These are phyloP conservation scores for Diadema setosum DNA, from an alignment of 35 echinoderm and acorn worm genomes.

Conservation along the genomic window DNA sequence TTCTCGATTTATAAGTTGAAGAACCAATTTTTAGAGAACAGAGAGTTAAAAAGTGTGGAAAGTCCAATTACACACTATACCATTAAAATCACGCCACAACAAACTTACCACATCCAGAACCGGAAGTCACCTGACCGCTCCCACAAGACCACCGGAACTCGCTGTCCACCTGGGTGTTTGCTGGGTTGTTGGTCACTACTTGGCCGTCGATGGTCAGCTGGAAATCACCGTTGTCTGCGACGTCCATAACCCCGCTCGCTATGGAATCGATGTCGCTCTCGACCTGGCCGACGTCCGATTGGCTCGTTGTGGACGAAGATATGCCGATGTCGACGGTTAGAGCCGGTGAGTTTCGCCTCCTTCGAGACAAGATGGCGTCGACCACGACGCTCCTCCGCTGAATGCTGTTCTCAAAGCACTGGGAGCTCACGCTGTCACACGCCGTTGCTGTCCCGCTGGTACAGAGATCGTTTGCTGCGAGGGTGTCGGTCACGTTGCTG, in stretches of 20 bases:
- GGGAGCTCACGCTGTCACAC: not conserved
- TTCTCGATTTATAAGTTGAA: no score
- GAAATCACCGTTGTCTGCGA: not conserved
- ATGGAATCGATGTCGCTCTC: not conserved
- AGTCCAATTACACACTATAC: no score
- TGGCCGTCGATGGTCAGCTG: not conserved
- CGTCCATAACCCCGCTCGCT: not conserved
- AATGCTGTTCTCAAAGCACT: not conserved
- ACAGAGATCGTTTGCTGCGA: not conserved
- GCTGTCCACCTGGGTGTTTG: not conserved
- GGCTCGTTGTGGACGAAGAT: not conserved
- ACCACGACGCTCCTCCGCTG: not conserved
- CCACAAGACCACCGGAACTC: not conserved
- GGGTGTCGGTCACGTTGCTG: not conserved
- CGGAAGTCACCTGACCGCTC: not conserved
- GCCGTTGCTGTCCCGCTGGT: not conserved
- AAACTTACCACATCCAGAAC: not conserved
- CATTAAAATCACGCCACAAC: no score
- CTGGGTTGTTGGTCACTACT: not conserved
- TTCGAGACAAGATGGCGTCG: not conserved
- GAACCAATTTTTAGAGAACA: no score
- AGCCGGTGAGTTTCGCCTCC: not conserved
- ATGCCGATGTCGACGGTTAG: not conserved
- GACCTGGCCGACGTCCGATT: not conserved
- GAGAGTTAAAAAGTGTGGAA: no score